A percentile compares a stretch with the other conserved stretches of the same genome.
phyloP scores from a whole-genome alignment of 2,888 invertebrate species.

The Chymomyza fuscimana region DNA sequence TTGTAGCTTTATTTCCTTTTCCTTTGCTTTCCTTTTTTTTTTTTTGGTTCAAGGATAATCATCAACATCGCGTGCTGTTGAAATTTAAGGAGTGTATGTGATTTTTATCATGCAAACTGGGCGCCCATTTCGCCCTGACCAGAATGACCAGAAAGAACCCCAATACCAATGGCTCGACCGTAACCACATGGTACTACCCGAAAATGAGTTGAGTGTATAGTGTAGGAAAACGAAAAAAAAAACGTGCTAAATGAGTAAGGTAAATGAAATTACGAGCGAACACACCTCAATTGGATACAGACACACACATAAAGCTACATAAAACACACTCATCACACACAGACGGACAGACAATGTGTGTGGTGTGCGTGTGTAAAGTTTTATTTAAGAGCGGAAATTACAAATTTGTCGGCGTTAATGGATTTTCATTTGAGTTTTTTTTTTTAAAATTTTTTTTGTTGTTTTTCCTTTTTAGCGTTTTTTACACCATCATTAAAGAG shows the following conservation, averaged over 20 bases:
- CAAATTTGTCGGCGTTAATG: conserved; percentile 77
- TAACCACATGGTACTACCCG: background rate
- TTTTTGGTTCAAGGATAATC: conserved; percentile 73
- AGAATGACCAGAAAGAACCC: conserved; percentile 25
- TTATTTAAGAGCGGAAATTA: conserved; percentile 77
- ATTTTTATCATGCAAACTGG: conserved; percentile 79
- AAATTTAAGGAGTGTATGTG: conserved; percentile 80
- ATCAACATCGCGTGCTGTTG: conserved; percentile 78
- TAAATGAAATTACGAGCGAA: conserved; percentile 74
- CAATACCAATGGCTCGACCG: no score
- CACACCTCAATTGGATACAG: conserved; percentile 69
- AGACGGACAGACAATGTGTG: no score
- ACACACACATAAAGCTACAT: background rate
- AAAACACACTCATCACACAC: background rate
- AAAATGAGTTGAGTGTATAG: background rate
- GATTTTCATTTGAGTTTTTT: conserved; percentile 71
- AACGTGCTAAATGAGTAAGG: conserved; percentile 73
- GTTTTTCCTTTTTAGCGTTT: background rate
- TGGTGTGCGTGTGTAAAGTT: conserved; percentile 48
- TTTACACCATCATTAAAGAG: conserved; percentile 14
- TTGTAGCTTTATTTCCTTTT: background rate
- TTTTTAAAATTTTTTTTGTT: conserved; percentile 25
- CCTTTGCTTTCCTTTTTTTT: conserved; percentile 11
- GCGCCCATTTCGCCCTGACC: conserved; percentile 42
- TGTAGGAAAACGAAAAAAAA: conserved; percentile 13